Base-by-base conservation (phyloP, 2,888 invertebrate genomes). In the Chorisops tibialis region DNA sequence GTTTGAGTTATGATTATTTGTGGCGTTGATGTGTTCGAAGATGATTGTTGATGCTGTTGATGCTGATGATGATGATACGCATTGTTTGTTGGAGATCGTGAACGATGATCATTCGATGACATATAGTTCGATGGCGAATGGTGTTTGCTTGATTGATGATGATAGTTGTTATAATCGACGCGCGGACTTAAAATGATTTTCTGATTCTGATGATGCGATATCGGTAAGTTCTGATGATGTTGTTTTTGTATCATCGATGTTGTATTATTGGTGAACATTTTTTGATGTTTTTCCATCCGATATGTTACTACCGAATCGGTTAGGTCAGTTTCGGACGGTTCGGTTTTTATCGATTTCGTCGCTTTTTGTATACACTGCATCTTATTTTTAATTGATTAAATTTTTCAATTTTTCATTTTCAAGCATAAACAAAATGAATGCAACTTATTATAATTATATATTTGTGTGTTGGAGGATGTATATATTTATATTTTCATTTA, bases 351-450 rank as follows among this genome's bases (percentile, higher is more conserved):
- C 30, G 73, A 65, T 63, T 75, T 71, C 51, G 68, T 61, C 39
- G 68, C 58, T n/a, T 73, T 73, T 49, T 77, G 74, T 64, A 75
- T 70, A 67, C 74, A 75, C 68, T 77, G 76, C 30, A 77, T 69
- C 43, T 51, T 39, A 21, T 4, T 24, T 24, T 24, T 24, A 24
- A 24, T 24, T 24, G 7, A 24, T 24, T 24, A 24, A 24, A 4
- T 5, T 24, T 7, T 24, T 7, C 24, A 7, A 70, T 74, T 64
- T 50, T 60, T 64, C 39, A 58, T 58, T 9, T 64, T 59, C 5
- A 37, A 45, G 19, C 7, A n/a, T n/a, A 11, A 37, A 37, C 11
- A 11, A 37, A 37, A 9, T 37, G n/a, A 41, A 14, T 6, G n/a
- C 41, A 4, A 4, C 41, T 41, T 4, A n/a, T 11, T 41, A n/a